Conservation (phyloP, 2,113 vertebrate genomes). For the human (Homo sapiens) region GRCh38 chr6:99981001-99981500, state of each 20-base stretch:
- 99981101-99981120: not conserved
- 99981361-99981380: not conserved
- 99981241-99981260: not conserved
- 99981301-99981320: not conserved
- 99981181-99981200: not conserved
- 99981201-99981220: not conserved
- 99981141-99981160: not conserved
- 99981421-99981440: not conserved
- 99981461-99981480: not conserved
- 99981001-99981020: slow-evolving; percentile 43
- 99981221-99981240: not conserved
- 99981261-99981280: not conserved
- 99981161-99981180: slow-evolving; percentile 20
- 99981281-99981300: not conserved
- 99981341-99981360: not conserved
- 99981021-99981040: slow-evolving; percentile 37
- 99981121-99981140: not conserved
- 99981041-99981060: slow-evolving; percentile 1
- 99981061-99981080: not conserved
- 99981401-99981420: not conserved
- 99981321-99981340: not conserved
- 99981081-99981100: not conserved
- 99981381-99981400: not conserved
- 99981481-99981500: not conserved
- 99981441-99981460: not conserved